These are phyloP conservation scores for Popillia japonica DNA, from an alignment of 1,140 invertebrate species.

Conservation along the genomic window DNA sequence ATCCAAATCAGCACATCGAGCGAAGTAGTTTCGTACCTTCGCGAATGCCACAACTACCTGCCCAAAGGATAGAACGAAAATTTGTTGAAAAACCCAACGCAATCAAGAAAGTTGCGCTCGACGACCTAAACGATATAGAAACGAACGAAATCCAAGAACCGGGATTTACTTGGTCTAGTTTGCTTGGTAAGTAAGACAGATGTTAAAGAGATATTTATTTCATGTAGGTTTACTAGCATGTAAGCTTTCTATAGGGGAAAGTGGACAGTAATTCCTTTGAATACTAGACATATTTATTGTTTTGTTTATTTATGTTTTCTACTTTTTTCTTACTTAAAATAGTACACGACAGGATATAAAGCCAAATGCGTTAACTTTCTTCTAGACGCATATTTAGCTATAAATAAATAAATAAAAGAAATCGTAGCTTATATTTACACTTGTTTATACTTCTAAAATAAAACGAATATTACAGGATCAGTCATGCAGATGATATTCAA, in stretches of 20 bases:
- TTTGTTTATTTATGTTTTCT: slow-evolving; percentile 7
- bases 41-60: slow-evolving; percentile 61
- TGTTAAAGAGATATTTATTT: background rate
- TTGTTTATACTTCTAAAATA: background rate
- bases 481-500: slow-evolving; percentile 87
- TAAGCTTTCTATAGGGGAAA: slow-evolving; percentile 5
- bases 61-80: slow-evolving; percentile 72
- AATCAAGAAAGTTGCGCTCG: slow-evolving; percentile 83
- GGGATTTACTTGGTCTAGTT: slow-evolving; percentile 86
- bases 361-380: background rate
- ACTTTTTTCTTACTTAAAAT: background rate
- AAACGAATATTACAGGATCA: slow-evolving; percentile 64
- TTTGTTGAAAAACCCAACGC: slow-evolving; percentile 88
- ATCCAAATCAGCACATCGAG: slow-evolving; percentile 50
- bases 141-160: slow-evolving; percentile 77
- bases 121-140: slow-evolving; percentile 81
- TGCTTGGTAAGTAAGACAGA: slow-evolving; percentile 69
- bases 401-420: too few relatives aligned
- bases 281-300: background rate
- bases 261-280: background rate
- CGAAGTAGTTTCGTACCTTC: slow-evolving; percentile 52
- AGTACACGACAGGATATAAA: background rate
- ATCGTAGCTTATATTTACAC: background rate
- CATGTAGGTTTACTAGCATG: background rate
- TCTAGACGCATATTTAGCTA: background rate